Base-by-base conservation (phyloP, 2,113 vertebrate genomes). In the Cephalopholis sonnerati region DNA sequence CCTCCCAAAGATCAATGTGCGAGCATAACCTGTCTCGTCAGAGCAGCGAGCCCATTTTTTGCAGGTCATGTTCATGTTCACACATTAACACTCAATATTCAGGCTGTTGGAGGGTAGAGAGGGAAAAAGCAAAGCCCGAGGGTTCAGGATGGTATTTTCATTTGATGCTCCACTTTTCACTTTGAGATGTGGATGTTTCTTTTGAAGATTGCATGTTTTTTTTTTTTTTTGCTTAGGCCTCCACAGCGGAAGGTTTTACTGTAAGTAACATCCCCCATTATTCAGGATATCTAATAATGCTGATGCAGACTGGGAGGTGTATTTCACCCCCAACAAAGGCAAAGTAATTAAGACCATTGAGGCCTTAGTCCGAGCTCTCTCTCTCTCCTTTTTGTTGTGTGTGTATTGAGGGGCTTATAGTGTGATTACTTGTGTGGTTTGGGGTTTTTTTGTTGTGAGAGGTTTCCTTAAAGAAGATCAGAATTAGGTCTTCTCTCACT, bases 311-410 rank as follows among this genome's bases (percentile, higher is more conserved):
- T 51, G 39, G 74, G 76, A 74, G 25, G 66, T 87, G 72, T 65
- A 68, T 81, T 87, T 90, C 76, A 86, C 57, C 61, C 57, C 70
- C 27, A 73, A 87, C 69, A 74, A 79, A 83, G 62, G 74, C 79
- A 82, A 78, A 89, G 86, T 93, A 86, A 92, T 94, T 90, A 92
- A 78, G 71, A 90, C 73, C 70, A 74, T 69, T 65, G 74, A 59
- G 81, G 61, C 79, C 58, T 16, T 5, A 54, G 74, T 71, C 51
- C 18, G 4, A 44, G 32, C 29, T 79, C 61, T 41, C 41, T 61
- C 41, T 61, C 13, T 76, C 29, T 61, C 48, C 7, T 54, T 39
- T 80, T 77, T 74, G 63, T 82, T 89, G 54, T 69, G 63, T 65
- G 67, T 76, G 74, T 46, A 53, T 72, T 58, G 46, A 62, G 65